These are phyloP conservation scores for Dendroctonus ponderosae DNA, from an alignment of 1,140 invertebrate species.

Conservation along the genomic window DNA sequence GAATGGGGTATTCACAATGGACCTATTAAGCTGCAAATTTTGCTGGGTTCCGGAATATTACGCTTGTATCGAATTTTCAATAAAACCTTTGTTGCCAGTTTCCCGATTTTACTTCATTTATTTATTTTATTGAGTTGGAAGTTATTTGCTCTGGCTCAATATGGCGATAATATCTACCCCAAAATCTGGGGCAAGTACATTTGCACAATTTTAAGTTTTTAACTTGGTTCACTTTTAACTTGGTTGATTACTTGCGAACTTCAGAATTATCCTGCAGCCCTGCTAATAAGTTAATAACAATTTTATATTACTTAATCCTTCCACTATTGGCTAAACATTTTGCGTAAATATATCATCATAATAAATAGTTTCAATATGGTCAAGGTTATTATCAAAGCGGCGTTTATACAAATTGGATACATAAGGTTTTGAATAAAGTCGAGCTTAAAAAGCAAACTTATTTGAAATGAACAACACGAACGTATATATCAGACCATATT, in stretches of 20 bases:
- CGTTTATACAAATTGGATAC: no score
- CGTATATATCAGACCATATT: no score
- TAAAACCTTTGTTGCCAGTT: no score
- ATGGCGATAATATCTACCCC: slow-evolving; percentile 15
- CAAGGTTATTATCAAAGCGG: no score
- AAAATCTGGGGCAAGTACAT: slow-evolving; percentile 20
- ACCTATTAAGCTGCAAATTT: slow-evolving; percentile 17
- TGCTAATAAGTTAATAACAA: slow-evolving; percentile 21
- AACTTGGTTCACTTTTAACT: slow-evolving; percentile 28
- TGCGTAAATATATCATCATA: no score
- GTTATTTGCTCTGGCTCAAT: not conserved
- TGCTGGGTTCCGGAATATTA: slow-evolving; percentile 2
- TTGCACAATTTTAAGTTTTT: slow-evolving; percentile 28
- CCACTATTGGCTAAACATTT: no score
- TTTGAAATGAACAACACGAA: no score
- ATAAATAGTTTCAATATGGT: no score
- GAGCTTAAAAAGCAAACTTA: no score
- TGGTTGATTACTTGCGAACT: slow-evolving; percentile 29
- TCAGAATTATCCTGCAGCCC: slow-evolving; percentile 25
- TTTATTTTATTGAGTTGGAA: not conserved
- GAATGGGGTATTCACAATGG: slow-evolving; percentile 15
- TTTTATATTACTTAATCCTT: no score
- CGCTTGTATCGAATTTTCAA: not conserved
- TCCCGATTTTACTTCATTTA: no score
- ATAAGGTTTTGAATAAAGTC: no score